A percentile compares a stretch with the other conserved stretches of the same genome.
These are phyloP conservation scores for Toxonevra muliebris DNA, from an alignment of 2,888 invertebrate species.

Conservation along the genomic window DNA sequence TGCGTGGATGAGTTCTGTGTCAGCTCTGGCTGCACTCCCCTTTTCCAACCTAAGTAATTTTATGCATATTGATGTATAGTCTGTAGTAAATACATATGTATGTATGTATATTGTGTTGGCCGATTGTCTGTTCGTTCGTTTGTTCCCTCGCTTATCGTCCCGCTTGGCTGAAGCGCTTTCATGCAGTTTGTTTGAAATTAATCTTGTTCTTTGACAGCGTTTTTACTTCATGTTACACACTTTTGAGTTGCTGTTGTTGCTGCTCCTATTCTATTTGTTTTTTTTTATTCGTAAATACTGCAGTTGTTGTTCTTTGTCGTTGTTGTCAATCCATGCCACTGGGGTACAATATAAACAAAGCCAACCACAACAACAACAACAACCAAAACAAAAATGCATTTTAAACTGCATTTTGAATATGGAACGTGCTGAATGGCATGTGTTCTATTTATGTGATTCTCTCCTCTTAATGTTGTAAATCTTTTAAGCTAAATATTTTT, in stretches of 20 bases:
- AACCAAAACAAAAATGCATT: not conserved
- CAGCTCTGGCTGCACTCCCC: no score
- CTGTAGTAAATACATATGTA: no score
- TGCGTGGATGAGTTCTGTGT: slow-evolving; percentile 5
- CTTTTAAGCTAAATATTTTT: not conserved
- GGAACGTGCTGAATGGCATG: slow-evolving; percentile 27
- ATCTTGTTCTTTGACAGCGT: no score
- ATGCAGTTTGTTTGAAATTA: not conserved
- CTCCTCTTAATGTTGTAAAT: not conserved
- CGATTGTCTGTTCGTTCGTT: no score
- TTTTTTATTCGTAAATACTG: slow-evolving; percentile 22
- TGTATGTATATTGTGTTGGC: no score
- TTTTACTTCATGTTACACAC: not conserved
- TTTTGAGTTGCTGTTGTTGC: no score
- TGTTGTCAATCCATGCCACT: slow-evolving; percentile 15
- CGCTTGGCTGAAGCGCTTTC: not conserved
- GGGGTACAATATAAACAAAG: slow-evolving; percentile 5
- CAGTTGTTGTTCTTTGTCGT: not conserved
- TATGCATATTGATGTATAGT: no score
- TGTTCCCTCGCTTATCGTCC: no score
- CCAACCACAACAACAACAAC: no score
- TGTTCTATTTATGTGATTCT: slow-evolving; percentile 23
- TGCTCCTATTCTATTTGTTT: slow-evolving; percentile 42
- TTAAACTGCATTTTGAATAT: not conserved
- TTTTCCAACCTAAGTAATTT: no score